Percentiles rank a stretch among this genome's conserved stretches.
Conservation (phyloP, 1,140 invertebrate genomes). For the Camponotus floridanus region DNA sequence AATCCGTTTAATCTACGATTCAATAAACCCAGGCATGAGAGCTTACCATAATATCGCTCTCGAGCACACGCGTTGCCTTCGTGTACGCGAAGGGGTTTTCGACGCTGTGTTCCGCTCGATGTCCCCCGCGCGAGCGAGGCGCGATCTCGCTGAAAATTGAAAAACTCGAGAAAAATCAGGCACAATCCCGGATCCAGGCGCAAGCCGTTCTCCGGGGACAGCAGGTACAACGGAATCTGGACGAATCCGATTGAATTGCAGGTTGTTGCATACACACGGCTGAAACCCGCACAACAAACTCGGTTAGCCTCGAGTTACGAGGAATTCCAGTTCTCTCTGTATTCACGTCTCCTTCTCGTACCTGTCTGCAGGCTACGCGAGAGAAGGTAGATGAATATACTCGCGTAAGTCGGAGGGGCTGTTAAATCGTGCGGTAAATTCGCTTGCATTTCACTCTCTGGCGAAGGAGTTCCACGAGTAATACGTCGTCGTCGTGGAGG, state of each 20-base stretch:
- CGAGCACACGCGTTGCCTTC: conserved; percentile 11
- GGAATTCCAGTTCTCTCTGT: conserved; percentile 66
- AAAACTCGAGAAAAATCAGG: conserved; percentile 64
- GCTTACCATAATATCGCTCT: conserved; percentile 38
- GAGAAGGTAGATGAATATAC: conserved; percentile 74
- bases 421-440: conserved; percentile 82
- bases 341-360: conserved; percentile 43
- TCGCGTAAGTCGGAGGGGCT: conserved; percentile 72
- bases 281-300: conserved; percentile 67
- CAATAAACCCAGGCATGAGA: conserved; percentile 38
- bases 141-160: conserved; percentile 53
- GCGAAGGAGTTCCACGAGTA: conserved; percentile 75
- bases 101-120: conserved; percentile 44
- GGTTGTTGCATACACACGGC: conserved; percentile 63
- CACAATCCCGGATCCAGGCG: conserved; percentile 42
- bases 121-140: conserved; percentile 28
- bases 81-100: conserved; percentile 27
- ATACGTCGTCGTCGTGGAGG: conserved; percentile 77
- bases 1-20: conserved; percentile 41
- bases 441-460: conserved; percentile 79
- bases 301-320: conserved; percentile 75
- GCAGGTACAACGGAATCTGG: conserved; percentile 45
- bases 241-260: conserved; percentile 57
- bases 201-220: conserved; percentile 41
- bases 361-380: conserved; percentile 56